Base-by-base conservation (phyloP, 2,113 vertebrate genomes). In the Antigone vipio region DNA sequence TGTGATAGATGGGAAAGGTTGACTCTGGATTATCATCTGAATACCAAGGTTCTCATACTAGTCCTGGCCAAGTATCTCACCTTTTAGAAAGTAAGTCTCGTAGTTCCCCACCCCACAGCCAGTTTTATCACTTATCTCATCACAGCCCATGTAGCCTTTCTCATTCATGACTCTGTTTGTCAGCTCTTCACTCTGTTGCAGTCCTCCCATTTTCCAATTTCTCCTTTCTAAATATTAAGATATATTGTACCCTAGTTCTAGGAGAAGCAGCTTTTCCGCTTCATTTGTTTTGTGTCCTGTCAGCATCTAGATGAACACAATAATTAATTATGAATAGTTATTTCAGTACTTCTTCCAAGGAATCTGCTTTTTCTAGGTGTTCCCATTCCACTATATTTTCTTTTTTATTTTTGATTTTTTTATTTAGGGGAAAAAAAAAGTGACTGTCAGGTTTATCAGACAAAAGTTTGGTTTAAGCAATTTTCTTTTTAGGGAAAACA, bases 281-380 rank as follows among this genome's bases (percentile, higher is more conserved):
- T 95, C 92, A 92, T 97, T 96, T 92, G 86, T 85, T 96, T 93
- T 94, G 77, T 92, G 75, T 93, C 64, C 92, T 95, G 91, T 93
- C 92, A 95, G 95, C 90, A 91, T 71, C 52, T 84, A 83, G 62
- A 52, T 74, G 87, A 96, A 97, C 85, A 95, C n/a, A 66, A 91
- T 84, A 97, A 96, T 95, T 94, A 96, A 93, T 93, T 90, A 97
- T 76, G 77, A 97, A 85, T 92, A 69, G 77, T 81, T 89, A 59
- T 81, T 95, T 95, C 76, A 79, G 38, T 82, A 69, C 11, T 93
- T 71, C 44, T 84, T 63, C 30, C 91, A 82, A 27, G 34, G 34
- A 92, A 56, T 62, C 60, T 89, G 50, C 13, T 95, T 93, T 85
- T 89, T 53, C 34, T 59, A 66, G 22, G 47, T 80, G 21, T 87